Base-by-base conservation (phyloP, 2,113 vertebrate genomes). In the Dinomys branickii region DNA sequence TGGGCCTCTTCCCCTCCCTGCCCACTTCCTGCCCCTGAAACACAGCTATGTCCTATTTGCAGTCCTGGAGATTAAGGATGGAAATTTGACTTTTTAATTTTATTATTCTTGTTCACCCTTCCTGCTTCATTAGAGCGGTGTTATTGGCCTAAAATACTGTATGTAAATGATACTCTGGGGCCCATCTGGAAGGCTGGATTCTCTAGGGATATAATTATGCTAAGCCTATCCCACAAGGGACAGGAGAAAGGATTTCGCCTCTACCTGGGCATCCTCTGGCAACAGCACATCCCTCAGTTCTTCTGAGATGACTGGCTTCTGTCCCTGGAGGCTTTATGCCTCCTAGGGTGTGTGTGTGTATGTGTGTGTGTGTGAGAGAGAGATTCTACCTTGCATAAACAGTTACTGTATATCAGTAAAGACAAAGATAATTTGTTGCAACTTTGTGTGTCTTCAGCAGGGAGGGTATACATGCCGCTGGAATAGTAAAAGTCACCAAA, bases 21-120 rank as follows among this genome's bases (percentile, higher is more conserved):
- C 24, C 30, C 13, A 9, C n/a, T 2, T 9, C 10, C 61, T 71
- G 89, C 67, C 82, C 95, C 75, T 85, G 77, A 94, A 71, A 58
- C 12, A 14, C 41, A 80, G 71, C 38, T 81, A 52, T 35, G 35
- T 85, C 92, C 63, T 88, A 26, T 97, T 71, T 92, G 77, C 22
- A 59, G 69, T 93, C 87, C 58, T 89, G 78, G 81, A 94, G 95
- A 96, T 96, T 90, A 97, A 97, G 85, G 88, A 77, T 0, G 11
- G 88, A 88, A 94, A 97, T 98, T 92, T 96, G 94, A 97, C 97
- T 97, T 97, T 97, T 97, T 96, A 96, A 97, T 98, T 97, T 97
- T 97, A 85, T 98, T 95, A 92, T 94, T 95, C 95, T 97, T 95
- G 94, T 96, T 97, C 90, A 96, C 96, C 58, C 95, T 97, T 97